phyloP scores from a whole-genome alignment of 2,797 vertebrate species.

The Amblyopsis hoosieri region DNA sequence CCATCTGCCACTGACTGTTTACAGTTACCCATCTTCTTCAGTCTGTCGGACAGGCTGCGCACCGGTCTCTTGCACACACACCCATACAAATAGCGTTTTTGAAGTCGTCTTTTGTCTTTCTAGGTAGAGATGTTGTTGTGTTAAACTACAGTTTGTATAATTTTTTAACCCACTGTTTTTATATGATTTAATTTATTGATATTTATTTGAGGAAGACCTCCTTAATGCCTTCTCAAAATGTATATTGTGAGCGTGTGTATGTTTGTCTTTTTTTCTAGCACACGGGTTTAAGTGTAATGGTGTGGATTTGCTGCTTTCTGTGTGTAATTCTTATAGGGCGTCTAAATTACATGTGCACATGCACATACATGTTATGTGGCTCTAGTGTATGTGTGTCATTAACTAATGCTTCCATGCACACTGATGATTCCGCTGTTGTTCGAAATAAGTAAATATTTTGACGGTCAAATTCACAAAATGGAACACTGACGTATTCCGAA shows the following conservation, averaged over 20 bases:
- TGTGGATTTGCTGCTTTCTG: slow-evolving; percentile 9
- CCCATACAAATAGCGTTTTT: slow-evolving; percentile 29
- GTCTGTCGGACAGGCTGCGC: neutral
- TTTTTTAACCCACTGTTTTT: slow-evolving; percentile 62
- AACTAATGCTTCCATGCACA: too few relatives aligned
- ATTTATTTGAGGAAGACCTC: slow-evolving; percentile 68
- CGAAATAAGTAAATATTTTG: too few relatives aligned
- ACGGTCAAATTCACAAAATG: too few relatives aligned
- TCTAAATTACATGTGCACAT: slow-evolving; percentile 12
- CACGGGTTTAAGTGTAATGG: slow-evolving; percentile 14
- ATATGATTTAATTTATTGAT: slow-evolving; percentile 73
- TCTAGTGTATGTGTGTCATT: slow-evolving; percentile 1
- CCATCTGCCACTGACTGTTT: slow-evolving; percentile 36
- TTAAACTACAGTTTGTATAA: slow-evolving; percentile 53
- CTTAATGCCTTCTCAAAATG: slow-evolving; percentile 61
- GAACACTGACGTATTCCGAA: too few relatives aligned
- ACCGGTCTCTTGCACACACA: slow-evolving; percentile 26
- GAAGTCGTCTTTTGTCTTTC: neutral
- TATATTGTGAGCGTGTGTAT: slow-evolving; percentile 37
- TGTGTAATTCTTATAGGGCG: slow-evolving; percentile 17
- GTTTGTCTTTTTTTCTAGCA: slow-evolving; percentile 34
- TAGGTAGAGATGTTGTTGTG: slow-evolving; percentile 45
- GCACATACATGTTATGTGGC: slow-evolving; percentile 22
- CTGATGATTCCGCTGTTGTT: too few relatives aligned
- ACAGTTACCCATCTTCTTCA: slow-evolving; percentile 16